Evolutionary conservation across 2,797 vertebrate genomes (phyloP).

Genomic region (Falco concolor): DNA sequence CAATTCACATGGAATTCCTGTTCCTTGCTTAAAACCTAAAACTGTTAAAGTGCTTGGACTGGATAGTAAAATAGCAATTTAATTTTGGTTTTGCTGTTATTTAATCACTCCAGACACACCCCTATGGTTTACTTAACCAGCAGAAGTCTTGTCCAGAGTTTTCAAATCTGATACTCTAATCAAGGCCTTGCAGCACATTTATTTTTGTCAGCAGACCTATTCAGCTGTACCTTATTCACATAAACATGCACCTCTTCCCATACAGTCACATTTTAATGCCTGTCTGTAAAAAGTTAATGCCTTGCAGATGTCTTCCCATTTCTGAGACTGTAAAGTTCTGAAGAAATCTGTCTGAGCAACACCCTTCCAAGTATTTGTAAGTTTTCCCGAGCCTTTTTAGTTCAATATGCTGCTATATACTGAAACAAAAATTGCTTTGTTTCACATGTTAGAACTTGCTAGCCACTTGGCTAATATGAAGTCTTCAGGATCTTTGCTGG

Average conservation of each 20-base stretch:
- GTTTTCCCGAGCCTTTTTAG: background rate
- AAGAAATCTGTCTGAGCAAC: background rate
- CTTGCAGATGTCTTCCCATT: background rate
- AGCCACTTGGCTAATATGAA: conserved; percentile 9
- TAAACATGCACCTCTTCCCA: background rate
- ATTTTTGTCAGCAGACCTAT: background rate
- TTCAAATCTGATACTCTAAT: background rate
- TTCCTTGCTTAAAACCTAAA: background rate
- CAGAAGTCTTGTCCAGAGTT: background rate
- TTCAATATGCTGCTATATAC: background rate
- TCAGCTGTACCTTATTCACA: background rate
- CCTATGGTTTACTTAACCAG: background rate
- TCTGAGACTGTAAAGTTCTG: background rate
- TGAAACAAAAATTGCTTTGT: background rate
- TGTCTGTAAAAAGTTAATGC: background rate
- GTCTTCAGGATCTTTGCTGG: background rate
- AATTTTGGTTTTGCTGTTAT: background rate
- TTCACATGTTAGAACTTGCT: conserved; percentile 3
- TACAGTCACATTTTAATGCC: background rate
- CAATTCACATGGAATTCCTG: background rate
- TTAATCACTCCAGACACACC: background rate
- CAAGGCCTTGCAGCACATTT: background rate
- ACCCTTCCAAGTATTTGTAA: background rate
- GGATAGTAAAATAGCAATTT: background rate
- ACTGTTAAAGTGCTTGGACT: background rate